Conservation (phyloP, 1,140 invertebrate genomes). For the Lordiphosa collinella region DNA sequence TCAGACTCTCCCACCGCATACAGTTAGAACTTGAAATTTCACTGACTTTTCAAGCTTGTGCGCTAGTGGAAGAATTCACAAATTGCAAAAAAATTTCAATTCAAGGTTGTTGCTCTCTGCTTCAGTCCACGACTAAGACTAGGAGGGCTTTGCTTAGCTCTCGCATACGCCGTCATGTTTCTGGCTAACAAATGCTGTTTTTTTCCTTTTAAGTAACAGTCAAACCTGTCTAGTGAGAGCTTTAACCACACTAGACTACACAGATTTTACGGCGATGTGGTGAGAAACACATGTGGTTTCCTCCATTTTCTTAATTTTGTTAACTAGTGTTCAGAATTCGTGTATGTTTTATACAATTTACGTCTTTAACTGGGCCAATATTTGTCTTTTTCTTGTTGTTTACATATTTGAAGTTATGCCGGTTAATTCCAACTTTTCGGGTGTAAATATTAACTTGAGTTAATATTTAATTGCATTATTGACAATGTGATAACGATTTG, state of each 20-base stretch:
- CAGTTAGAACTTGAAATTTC: constrained; percentile 74
- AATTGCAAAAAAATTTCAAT: constrained; percentile 69
- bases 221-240: constrained; percentile 1
- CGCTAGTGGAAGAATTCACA: constrained; percentile 59
- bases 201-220: constrained; percentile 2
- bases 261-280: constrained; percentile 5
- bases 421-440: constrained; percentile 20
- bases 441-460: constrained; percentile 25
- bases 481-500: constrained; percentile 15
- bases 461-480: constrained; percentile 27
- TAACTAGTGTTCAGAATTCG: too few species aligned
- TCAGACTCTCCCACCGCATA: constrained; percentile 26
- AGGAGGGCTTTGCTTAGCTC: constrained; percentile 12
- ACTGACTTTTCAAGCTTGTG: constrained; percentile 14
- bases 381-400: constrained; percentile 2
- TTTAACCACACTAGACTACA: background rate
- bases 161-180: constrained; percentile 16
- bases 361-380: too few species aligned
- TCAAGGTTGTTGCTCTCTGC: constrained; percentile 71
- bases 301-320: too few species aligned
- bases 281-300: too few species aligned
- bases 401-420: background rate
- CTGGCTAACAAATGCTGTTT: constrained; percentile 20
- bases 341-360: too few species aligned
- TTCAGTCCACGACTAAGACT: constrained; percentile 23